Conservation (phyloP, 30 jellyfish, hydroid and myxozoan genomes). For the Haliclystus octoradiatus region DNA sequence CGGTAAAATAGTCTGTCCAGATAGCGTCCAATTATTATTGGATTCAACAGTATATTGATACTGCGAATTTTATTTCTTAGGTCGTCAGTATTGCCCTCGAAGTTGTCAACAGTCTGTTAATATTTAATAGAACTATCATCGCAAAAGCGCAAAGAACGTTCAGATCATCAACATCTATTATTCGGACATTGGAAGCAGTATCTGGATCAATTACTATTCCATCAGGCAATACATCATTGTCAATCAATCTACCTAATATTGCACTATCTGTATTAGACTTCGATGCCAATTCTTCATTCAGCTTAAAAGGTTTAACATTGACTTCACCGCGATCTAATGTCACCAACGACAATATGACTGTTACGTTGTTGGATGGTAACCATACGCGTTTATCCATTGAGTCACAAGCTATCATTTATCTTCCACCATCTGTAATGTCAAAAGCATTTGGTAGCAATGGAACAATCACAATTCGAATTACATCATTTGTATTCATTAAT, state of each 20-base stretch:
- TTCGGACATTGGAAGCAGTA: not conserved
- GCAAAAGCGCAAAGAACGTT: not conserved
- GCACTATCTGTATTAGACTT: not conserved
- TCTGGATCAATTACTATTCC: not conserved
- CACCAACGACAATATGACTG: not conserved
- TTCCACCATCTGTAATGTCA: conserved; percentile 19
- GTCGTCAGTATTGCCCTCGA: not conserved
- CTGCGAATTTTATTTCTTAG: too few species aligned
- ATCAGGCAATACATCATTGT: not conserved
- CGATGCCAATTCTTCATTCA: not conserved
- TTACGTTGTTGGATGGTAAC: not conserved
- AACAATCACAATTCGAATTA: conserved; percentile 15
- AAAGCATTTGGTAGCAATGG: conserved; percentile 1
- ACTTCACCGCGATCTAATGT: not conserved
- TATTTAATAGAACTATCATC: not conserved
- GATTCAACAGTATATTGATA: too few species aligned
- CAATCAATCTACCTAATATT: not conserved
- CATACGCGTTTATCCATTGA: not conserved
- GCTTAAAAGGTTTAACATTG: not conserved
- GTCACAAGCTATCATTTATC: conserved; percentile 14
- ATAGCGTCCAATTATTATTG: too few species aligned
- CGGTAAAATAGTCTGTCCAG: too few species aligned
- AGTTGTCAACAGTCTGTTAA: not conserved
- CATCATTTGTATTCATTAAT: conserved; percentile 35
- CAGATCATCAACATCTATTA: not conserved